phyloP scores from a whole-genome alignment of 2,888 invertebrate species.

The Temnothorax ravouxi region DNA sequence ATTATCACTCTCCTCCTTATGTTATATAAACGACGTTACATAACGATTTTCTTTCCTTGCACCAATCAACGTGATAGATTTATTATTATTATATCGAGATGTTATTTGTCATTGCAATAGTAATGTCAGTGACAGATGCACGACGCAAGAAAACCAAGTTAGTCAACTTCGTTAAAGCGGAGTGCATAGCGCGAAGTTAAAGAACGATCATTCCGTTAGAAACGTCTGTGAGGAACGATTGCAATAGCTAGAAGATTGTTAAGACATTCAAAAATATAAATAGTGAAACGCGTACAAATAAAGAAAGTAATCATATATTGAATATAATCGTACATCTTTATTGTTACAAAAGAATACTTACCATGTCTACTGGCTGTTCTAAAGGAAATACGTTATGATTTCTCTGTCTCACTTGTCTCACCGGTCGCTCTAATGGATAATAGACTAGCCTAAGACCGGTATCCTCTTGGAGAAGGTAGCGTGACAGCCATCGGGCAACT shows the following conservation, averaged over 20 bases:
- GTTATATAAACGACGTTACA: background rate
- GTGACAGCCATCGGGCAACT: conserved; percentile 91
- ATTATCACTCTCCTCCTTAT: background rate
- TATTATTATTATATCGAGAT: background rate
- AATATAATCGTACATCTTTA: background rate
- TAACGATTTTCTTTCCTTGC: background rate
- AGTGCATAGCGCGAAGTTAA: conserved; percentile 3
- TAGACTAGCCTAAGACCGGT: conserved; percentile 88
- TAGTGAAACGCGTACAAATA: background rate
- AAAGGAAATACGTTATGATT: conserved; percentile 82
- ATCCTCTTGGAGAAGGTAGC: conserved; percentile 87
- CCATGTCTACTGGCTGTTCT: conserved; percentile 77
- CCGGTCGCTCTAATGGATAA: conserved; percentile 87
- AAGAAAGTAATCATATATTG: background rate
- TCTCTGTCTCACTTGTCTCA: conserved; percentile 77
- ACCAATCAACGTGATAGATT: background rate
- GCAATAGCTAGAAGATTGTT: background rate
- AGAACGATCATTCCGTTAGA: conserved; percentile 4
- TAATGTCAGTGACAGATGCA: conserved; percentile 18
- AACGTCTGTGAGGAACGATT: background rate
- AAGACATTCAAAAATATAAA: background rate
- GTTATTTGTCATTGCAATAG: background rate
- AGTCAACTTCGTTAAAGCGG: background rate
- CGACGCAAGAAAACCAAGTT: background rate
- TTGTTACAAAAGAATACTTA: conserved; percentile 64